Evolutionary conservation across 2,113 vertebrate genomes (phyloP).

Genomic region (Anolis carolinensis): DNA sequence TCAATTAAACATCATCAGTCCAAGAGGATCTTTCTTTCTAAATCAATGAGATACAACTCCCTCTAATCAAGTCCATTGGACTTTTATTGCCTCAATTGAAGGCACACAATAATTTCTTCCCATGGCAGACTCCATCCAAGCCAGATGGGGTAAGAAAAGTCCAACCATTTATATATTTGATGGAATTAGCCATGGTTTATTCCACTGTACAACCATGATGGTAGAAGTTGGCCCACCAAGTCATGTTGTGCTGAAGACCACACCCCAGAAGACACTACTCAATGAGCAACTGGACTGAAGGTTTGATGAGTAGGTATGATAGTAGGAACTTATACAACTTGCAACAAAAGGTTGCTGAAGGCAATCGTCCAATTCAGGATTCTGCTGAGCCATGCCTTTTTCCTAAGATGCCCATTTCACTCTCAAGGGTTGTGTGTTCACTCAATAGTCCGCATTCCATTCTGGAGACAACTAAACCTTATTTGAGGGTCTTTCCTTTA

Average conservation of each 20-base stretch:
- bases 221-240: not conserved
- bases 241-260: not conserved
- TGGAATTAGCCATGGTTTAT: constrained; percentile 27
- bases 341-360: not conserved
- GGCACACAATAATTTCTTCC: not conserved
- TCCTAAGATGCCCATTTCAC: not conserved
- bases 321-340: not conserved
- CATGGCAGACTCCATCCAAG: no score
- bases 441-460: not conserved
- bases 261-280: not conserved
- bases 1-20: accelerated
- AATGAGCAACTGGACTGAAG: not conserved
- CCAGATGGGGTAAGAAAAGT: not conserved
- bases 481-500: no score
- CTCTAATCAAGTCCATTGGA: not conserved
- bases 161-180: not conserved
- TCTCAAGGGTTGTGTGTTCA: not conserved
- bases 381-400: not conserved
- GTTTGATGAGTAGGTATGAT: constrained; percentile 1
- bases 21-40: not conserved
- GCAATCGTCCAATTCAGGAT: not conserved
- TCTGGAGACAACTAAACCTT: no score
- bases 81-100: not conserved
- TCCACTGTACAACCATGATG: not conserved
- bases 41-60: no score